A percentile compares a stretch with the other conserved stretches of the same genome.
These are phyloP conservation scores for Eupelmus urozonus DNA, from an alignment of 2,888 invertebrate species.

Conservation along the genomic window DNA sequence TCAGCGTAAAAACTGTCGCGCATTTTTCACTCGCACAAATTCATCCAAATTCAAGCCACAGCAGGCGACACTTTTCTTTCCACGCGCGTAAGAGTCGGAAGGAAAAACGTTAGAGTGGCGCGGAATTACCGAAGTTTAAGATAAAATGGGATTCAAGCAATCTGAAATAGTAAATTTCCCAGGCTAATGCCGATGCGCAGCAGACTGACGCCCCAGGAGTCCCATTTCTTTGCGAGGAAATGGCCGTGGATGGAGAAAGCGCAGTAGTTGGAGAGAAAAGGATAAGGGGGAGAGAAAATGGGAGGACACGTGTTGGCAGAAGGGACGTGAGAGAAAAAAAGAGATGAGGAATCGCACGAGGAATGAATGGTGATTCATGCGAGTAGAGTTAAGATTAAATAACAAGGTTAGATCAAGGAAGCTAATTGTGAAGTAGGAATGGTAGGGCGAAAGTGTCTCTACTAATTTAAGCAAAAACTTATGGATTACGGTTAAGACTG, in stretches of 20 bases:
- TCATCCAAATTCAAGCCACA: no score
- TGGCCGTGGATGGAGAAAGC: conserved; percentile 50
- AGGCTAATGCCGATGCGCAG: conserved; percentile 64
- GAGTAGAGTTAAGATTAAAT: neutral
- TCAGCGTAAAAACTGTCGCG: conserved; percentile 23
- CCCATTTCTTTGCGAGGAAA: conserved; percentile 62
- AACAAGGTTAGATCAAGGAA: conserved; percentile 3
- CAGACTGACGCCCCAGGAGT: conserved; percentile 63
- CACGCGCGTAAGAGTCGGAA: no score
- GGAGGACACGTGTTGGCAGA: neutral
- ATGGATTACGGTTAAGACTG: no score
- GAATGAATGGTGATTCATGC: conserved; percentile 44
- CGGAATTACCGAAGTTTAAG: conserved; percentile 65
- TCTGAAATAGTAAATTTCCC: conserved; percentile 71
- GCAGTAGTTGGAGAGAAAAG: neutral
- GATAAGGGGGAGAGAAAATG: neutral
- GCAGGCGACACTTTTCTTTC: no score
- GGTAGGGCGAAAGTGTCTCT: neutral
- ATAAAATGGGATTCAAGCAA: conserved; percentile 69
- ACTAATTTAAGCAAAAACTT: conserved; percentile 20
- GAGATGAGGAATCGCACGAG: neutral
- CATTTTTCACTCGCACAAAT: conserved; percentile 23
- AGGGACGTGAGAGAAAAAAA: neutral
- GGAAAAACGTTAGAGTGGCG: no score
- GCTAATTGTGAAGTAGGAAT: conserved; percentile 41